These are phyloP conservation scores for Sebastes dallii DNA, from an alignment of 2,797 vertebrate species.

Conservation along the genomic window DNA sequence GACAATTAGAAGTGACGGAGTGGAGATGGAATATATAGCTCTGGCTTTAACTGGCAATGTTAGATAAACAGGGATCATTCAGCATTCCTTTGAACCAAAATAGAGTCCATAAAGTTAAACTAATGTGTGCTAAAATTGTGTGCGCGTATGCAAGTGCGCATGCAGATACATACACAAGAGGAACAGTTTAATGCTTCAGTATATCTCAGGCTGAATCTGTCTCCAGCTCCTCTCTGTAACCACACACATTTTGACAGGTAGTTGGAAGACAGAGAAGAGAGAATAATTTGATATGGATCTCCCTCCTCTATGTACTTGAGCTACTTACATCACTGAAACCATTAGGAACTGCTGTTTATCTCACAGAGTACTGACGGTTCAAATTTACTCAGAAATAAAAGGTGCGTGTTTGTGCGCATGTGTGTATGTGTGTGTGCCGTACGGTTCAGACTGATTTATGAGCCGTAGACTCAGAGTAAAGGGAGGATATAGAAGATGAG, in stretches of 20 bases:
- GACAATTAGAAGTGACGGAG: constrained; percentile 2
- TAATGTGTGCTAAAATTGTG: constrained; percentile 20
- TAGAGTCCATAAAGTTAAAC: constrained; percentile 34
- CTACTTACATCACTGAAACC: constrained; percentile 47
- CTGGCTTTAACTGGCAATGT: constrained; percentile 12
- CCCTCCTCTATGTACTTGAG: constrained; percentile 33
- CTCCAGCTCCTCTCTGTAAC: constrained; percentile 17
- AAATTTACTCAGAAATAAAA: constrained; percentile 45
- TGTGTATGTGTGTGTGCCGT: constrained; percentile 1
- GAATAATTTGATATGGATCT: constrained; percentile 36
- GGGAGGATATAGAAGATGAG: constrained; percentile 35
- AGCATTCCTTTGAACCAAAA: constrained; percentile 15
- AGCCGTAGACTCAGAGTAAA: constrained; percentile 6
- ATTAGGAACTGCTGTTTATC: constrained; percentile 46
- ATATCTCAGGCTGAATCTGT: constrained; percentile 28
- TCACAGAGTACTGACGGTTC: constrained; percentile 12
- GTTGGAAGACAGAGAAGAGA: constrained; percentile 28
- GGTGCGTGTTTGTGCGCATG: constrained; percentile 29
- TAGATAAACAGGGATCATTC: constrained; percentile 5
- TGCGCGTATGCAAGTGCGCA: neutral
- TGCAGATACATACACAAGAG: constrained; percentile 9
- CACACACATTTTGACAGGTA: constrained; percentile 50
- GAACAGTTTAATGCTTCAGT: constrained; percentile 30
- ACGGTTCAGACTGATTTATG: constrained; percentile 37
- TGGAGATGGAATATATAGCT: neutral